Conservation (phyloP, 2,888 invertebrate species). For the Galeopsomyia nigrocyanea region DNA sequence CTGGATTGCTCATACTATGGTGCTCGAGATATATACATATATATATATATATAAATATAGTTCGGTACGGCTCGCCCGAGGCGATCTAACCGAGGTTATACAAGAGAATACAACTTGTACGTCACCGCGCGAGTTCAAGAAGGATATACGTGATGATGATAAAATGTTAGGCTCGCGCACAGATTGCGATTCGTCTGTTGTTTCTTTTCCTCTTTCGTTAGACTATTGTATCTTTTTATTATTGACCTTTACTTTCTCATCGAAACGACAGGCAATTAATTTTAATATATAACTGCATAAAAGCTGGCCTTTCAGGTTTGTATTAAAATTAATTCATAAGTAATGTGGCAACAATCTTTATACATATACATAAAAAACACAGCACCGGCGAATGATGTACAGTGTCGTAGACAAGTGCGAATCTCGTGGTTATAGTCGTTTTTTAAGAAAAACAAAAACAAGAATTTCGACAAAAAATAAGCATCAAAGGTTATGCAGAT, state of each 20-base stretch:
- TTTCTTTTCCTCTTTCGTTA: conserved; percentile 12
- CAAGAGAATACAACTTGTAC: conserved; percentile 2
- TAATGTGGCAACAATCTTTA: conserved; percentile 42
- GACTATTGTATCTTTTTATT: neutral
- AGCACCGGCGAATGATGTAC: conserved; percentile 45
- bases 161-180: conserved; percentile 34
- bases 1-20: conserved; percentile 30
- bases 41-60: conserved; percentile 20
- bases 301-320: conserved; percentile 61
- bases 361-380: conserved; percentile 33
- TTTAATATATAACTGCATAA: conserved; percentile 59
- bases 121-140: neutral
- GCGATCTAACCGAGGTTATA: conserved; percentile 3
- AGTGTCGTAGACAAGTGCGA: conserved; percentile 46
- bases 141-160: conserved; percentile 3
- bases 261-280: conserved; percentile 53
- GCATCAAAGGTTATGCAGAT: conserved; percentile 10
- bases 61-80: conserved; percentile 22
- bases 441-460: conserved; percentile 43
- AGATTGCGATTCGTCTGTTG: conserved; percentile 24
- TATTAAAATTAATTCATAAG: conserved; percentile 59
- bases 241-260: conserved; percentile 26
- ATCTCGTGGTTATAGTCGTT: conserved; percentile 42
- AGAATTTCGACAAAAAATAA: conserved; percentile 20
- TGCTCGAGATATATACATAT: conserved; percentile 31